Evolutionary conservation across 2,888 invertebrate genomes (phyloP).

Genomic region (Marronus borbonicus): DNA sequence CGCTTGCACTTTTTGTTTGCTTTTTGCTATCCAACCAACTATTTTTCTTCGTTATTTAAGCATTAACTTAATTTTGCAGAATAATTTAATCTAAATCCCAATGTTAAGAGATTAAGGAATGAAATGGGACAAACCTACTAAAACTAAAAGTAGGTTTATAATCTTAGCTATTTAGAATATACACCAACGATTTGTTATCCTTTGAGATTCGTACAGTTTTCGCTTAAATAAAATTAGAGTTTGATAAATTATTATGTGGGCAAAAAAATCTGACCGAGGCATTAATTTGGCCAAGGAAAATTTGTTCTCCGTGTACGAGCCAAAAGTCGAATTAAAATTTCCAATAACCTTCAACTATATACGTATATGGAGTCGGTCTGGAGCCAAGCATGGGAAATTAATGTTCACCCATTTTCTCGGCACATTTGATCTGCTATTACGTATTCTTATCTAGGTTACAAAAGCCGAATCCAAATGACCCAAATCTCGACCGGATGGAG

Average conservation of each 20-base stretch:
- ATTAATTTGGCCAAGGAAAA: not conserved
- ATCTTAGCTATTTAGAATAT: no score
- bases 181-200: no score
- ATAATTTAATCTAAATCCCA: no score
- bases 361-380: slow-evolving; percentile 28
- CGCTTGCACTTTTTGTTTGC: no score
- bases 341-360: slow-evolving; percentile 24
- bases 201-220: no score
- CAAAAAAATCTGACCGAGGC: not conserved
- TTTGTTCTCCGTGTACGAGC: not conserved
- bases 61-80: no score
- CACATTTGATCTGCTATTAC: slow-evolving; percentile 10
- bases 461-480: not conserved
- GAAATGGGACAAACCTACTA: no score
- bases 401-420: slow-evolving; percentile 32
- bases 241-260: slow-evolving; percentile 4
- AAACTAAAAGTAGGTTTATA: no score
- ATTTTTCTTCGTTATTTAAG: no score
- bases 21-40: no score
- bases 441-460: slow-evolving; percentile 22
- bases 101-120: no score
- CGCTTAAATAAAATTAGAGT: not conserved
- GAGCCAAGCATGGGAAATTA: slow-evolving; percentile 37
- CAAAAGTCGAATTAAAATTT: slow-evolving; percentile 21
- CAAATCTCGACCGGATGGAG: no score